phyloP scores from a whole-genome alignment of 2,888 invertebrate species.

The Eupithecia vulgata region DNA sequence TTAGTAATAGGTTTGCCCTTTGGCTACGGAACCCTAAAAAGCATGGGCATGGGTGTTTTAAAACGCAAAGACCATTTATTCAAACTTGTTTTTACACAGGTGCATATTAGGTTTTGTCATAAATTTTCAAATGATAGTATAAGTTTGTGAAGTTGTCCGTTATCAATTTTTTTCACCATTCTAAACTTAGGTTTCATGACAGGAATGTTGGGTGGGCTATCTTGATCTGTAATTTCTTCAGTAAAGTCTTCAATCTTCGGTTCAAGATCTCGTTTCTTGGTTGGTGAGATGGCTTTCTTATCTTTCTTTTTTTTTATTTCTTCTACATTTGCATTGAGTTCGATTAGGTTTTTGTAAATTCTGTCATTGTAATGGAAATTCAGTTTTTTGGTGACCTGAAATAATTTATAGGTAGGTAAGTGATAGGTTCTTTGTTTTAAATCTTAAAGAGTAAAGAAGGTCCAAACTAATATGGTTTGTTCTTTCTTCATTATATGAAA shows the following conservation, averaged over 20 bases:
- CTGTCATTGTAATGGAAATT: slow-evolving; percentile 78
- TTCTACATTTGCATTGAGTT: slow-evolving; percentile 69
- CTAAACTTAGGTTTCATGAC: slow-evolving; percentile 65
- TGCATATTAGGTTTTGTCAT: slow-evolving; percentile 51
- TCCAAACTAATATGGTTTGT: background rate
- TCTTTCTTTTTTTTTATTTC: slow-evolving; percentile 59
- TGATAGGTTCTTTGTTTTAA: background rate
- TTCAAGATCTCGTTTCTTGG: slow-evolving; percentile 70
- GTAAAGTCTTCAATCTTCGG: slow-evolving; percentile 79
- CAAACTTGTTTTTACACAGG: background rate
- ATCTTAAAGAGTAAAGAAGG: background rate
- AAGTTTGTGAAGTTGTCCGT: slow-evolving; percentile 66
- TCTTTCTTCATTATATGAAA: too few species aligned
- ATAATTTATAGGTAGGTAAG: background rate
- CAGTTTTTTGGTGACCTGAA: slow-evolving; percentile 74
- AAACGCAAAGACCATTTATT: background rate
- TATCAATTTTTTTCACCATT: slow-evolving; percentile 63
- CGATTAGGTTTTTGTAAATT: slow-evolving; percentile 76
- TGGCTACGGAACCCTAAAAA: too few species aligned
- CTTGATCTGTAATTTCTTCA: slow-evolving; percentile 64
- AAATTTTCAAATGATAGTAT: slow-evolving; percentile 70
- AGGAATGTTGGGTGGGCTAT: slow-evolving; percentile 64
- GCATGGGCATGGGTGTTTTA: background rate
- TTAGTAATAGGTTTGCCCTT: too few species aligned
- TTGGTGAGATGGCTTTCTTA: slow-evolving; percentile 48